Evolutionary conservation across 1,140 invertebrate species (phyloP).

Genomic region (Heterodera carotae): DNA sequence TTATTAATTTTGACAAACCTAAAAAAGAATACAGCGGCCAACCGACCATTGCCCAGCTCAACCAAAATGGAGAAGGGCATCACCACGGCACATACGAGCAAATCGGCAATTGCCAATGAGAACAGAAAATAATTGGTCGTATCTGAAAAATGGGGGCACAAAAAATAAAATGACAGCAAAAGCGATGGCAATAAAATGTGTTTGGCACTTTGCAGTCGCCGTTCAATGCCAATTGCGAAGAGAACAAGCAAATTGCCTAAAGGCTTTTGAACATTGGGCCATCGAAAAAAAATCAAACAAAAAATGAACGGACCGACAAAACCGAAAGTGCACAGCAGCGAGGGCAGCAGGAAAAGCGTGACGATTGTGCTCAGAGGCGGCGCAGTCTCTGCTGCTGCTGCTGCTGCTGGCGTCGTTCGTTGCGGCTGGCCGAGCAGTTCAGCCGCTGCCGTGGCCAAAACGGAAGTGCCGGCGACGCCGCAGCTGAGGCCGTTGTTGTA

Average conservation of each 20-base stretch:
- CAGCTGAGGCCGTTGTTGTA: background rate
- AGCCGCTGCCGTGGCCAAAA: background rate
- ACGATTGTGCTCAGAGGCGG: conserved; percentile 39
- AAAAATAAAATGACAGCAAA: background rate
- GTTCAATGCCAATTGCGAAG: conserved; percentile 66
- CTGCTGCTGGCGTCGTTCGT: too few relatives aligned
- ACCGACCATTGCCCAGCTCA: conserved; percentile 23
- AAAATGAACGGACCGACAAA: conserved; percentile 46
- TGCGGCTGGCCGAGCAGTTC: background rate
- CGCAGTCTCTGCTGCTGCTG: background rate
- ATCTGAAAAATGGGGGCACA: background rate
- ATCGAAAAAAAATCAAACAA: background rate
- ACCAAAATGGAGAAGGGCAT: conserved; percentile 64
- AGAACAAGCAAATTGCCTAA: conserved; percentile 67
- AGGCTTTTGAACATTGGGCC: background rate
- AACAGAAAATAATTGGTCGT: conserved; percentile 68
- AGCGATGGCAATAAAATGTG: background rate
- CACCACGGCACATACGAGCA: conserved; percentile 65
- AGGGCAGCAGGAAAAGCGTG: conserved; percentile 47
- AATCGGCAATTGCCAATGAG: conserved; percentile 67
- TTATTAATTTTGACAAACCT: background rate
- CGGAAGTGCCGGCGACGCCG: background rate
- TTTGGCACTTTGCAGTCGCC: conserved; percentile 65
- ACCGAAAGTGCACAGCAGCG: conserved; percentile 46
- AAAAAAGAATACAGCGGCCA: background rate